Conservation (phyloP, 2,797 vertebrate species). For the Champsocephalus esox region DNA sequence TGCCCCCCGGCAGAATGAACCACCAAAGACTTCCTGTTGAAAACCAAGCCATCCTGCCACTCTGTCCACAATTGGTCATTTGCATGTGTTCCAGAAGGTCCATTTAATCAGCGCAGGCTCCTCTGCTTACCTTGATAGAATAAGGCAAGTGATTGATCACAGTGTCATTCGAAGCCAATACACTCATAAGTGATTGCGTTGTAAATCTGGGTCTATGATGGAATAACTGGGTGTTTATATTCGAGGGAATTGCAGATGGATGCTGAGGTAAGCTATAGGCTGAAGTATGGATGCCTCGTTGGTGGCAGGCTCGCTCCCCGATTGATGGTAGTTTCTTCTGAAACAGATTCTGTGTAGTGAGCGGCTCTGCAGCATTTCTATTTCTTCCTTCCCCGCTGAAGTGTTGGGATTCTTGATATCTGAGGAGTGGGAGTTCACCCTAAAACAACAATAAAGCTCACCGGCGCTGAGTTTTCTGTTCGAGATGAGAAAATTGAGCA, state of each 20-base stretch:
- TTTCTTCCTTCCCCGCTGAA: conserved; percentile 32
- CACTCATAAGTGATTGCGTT: conserved; percentile 85
- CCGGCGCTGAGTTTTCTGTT: conserved; percentile 27
- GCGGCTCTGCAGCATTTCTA: conserved; percentile 46
- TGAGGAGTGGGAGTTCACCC: conserved; percentile 33
- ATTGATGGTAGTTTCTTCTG: conserved; percentile 68
- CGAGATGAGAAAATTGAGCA: conserved; percentile 40
- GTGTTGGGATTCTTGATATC: conserved; percentile 50
- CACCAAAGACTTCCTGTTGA: conserved; percentile 77
- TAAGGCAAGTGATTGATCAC: conserved; percentile 83
- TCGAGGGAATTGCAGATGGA: conserved; percentile 75
- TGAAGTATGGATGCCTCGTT: conserved; percentile 68
- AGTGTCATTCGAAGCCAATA: conserved; percentile 82
- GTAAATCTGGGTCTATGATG: conserved; percentile 85
- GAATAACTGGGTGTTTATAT: conserved; percentile 84
- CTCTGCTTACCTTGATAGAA: conserved; percentile 84
- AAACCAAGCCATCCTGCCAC: conserved; percentile 74
- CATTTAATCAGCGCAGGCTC: conserved; percentile 85
- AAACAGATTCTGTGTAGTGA: conserved; percentile 51
- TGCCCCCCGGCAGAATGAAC: conserved; percentile 81
- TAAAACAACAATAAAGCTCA: conserved; percentile 53
- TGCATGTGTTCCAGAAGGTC: conserved; percentile 85
- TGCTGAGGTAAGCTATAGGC: conserved; percentile 82
- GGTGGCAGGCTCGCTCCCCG: conserved; percentile 47
- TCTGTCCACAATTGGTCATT: conserved; percentile 78